A percentile compares a stretch with the other conserved stretches of the same genome.
Conservation (phyloP, 1,140 invertebrate genomes). For the Venustaconcha ellipsiformis region DNA sequence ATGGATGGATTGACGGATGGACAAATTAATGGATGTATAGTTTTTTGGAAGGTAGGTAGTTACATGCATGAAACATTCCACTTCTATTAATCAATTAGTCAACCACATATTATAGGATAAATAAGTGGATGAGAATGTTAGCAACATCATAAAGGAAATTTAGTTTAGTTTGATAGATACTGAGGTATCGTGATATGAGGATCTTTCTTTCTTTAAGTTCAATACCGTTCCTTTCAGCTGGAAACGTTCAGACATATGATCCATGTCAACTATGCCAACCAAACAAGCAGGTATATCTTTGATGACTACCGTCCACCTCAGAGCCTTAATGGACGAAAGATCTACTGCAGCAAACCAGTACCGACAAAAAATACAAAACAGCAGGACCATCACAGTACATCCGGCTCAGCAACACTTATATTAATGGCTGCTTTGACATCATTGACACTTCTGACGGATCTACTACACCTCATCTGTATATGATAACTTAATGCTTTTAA, state of each 20-base stretch:
- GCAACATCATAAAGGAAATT: constrained; percentile 1
- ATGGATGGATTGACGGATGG: no score
- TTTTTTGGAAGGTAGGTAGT: no score
- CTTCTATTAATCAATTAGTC: not conserved
- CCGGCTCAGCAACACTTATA: no score
- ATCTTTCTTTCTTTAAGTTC: not conserved
- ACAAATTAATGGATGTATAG: no score
- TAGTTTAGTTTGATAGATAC: not conserved
- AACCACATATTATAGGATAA: not conserved
- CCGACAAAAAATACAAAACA: no score
- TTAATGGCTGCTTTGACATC: no score
- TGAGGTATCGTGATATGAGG: not conserved
- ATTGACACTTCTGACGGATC: no score
- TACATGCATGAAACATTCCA: not conserved
- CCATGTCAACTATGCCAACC: constrained; percentile 30
- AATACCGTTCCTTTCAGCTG: constrained; percentile 21
- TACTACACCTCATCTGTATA: no score
- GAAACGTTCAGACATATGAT: constrained; percentile 34
- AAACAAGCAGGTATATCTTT: constrained; percentile 27
- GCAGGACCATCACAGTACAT: no score
- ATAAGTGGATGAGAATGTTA: not conserved
- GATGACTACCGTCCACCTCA: constrained; percentile 38
- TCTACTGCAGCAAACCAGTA: constrained; percentile 27
- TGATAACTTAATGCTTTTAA: no score
- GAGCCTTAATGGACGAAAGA: constrained; percentile 21